Conservation (phyloP, 2,888 invertebrate genomes). For the Dicroscelio sp. region DNA sequence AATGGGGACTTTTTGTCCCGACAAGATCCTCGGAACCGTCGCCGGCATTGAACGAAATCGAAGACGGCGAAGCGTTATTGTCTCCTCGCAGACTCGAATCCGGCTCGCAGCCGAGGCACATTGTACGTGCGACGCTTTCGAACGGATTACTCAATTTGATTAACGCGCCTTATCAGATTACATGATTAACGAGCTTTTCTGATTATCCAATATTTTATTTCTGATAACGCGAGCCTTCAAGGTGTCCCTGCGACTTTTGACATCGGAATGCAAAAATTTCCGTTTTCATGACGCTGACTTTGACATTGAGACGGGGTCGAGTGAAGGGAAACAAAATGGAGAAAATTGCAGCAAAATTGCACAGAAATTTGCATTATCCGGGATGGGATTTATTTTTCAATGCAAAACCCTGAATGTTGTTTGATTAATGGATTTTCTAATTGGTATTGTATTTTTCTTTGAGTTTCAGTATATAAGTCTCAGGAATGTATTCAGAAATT, state of each 20-base stretch:
- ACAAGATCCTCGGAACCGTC: constrained; percentile 35
- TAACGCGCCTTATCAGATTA: not conserved
- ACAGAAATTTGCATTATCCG: too few relatives aligned
- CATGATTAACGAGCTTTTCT: not conserved
- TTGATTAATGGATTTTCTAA: too few relatives aligned
- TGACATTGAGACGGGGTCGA: not conserved
- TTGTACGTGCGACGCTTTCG: not conserved
- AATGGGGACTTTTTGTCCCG: not conserved
- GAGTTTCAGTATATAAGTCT: too few relatives aligned
- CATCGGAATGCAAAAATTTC: not conserved
- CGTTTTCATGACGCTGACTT: not conserved
- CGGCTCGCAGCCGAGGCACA: constrained; percentile 4
- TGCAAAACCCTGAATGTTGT: too few relatives aligned
- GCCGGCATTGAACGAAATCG: constrained; percentile 42
- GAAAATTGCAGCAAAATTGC: not conserved
- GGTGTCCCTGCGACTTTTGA: not conserved
- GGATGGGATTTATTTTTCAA: too few relatives aligned
- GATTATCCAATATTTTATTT: not conserved
- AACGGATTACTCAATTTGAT: not conserved
- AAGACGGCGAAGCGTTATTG: not conserved
- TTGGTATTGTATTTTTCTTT: too few relatives aligned
- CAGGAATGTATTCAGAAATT: too few relatives aligned
- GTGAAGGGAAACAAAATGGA: too few relatives aligned
- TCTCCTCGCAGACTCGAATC: constrained; percentile 5
- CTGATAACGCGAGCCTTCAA: not conserved